Evolutionary conservation across 2,113 vertebrate genomes (phyloP).

Genomic region (Passer montanus): DNA sequence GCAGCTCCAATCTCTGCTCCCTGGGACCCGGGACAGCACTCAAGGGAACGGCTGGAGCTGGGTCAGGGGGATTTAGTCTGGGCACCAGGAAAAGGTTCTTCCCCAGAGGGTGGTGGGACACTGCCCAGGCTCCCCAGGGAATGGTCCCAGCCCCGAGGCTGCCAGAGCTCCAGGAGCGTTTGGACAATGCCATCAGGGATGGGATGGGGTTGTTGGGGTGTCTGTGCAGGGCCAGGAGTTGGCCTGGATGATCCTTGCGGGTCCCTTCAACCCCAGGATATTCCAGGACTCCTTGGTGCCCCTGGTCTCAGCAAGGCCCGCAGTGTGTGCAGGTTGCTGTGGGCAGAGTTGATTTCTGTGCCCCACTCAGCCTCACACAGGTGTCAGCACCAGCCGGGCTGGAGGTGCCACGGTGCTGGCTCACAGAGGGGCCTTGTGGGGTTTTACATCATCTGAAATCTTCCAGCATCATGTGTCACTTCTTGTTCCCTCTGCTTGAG

Average conservation of each 20-base stretch:
- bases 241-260: not conserved
- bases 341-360: not conserved
- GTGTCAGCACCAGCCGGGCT: not conserved
- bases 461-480: not conserved
- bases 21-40: not conserved
- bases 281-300: not conserved
- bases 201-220: not conserved
- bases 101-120: not conserved
- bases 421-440: not conserved
- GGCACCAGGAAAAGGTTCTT: not conserved
- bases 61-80: fast-evolving
- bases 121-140: not conserved
- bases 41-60: not conserved
- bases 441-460: not conserved
- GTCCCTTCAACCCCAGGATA: not conserved
- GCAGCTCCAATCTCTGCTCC: not conserved
- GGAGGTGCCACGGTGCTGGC: not conserved
- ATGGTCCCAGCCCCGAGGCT: fast-evolving
- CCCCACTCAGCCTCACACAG: not conserved
- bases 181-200: fast-evolving
- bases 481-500: not conserved
- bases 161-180: not conserved
- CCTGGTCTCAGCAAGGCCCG: not conserved
- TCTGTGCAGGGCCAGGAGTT: not conserved
- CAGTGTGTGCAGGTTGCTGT: not conserved